Evolutionary conservation across 2,797 vertebrate genomes (phyloP).

Genomic region (Otolemur crassicaudatus): DNA sequence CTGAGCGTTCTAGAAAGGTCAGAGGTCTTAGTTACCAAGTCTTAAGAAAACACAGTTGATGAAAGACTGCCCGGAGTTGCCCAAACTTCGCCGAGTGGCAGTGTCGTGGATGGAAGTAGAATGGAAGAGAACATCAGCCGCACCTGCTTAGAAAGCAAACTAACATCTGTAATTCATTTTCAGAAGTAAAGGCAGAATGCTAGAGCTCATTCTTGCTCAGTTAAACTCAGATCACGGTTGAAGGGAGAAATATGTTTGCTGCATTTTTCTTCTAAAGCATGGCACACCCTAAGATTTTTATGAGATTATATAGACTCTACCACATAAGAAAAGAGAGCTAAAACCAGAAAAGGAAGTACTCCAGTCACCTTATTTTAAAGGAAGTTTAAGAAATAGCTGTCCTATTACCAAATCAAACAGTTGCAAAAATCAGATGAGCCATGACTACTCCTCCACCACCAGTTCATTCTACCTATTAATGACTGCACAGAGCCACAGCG

Average conservation of each 20-base stretch:
- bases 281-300: neutral
- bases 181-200: neutral
- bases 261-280: slow-evolving; percentile 21
- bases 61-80: neutral
- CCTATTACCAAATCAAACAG: slow-evolving; percentile 21
- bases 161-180: neutral
- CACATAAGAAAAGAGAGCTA: neutral
- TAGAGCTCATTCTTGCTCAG: neutral
- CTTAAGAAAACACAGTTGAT: neutral
- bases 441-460: neutral
- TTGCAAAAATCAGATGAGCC: slow-evolving; percentile 37
- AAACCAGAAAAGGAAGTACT: slow-evolving; percentile 59
- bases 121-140: neutral
- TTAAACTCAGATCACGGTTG: neutral
- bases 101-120: neutral
- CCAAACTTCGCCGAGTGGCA: neutral
- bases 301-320: neutral
- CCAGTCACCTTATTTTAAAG: slow-evolving; percentile 18
- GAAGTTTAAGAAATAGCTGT: slow-evolving; percentile 73
- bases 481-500: neutral
- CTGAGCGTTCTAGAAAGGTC: neutral
- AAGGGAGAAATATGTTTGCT: neutral
- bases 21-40: neutral
- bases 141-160: neutral
- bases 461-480: neutral